These are phyloP conservation scores for Naja naja DNA, from an alignment of 2,113 vertebrate genomes.

Conservation along the genomic window DNA sequence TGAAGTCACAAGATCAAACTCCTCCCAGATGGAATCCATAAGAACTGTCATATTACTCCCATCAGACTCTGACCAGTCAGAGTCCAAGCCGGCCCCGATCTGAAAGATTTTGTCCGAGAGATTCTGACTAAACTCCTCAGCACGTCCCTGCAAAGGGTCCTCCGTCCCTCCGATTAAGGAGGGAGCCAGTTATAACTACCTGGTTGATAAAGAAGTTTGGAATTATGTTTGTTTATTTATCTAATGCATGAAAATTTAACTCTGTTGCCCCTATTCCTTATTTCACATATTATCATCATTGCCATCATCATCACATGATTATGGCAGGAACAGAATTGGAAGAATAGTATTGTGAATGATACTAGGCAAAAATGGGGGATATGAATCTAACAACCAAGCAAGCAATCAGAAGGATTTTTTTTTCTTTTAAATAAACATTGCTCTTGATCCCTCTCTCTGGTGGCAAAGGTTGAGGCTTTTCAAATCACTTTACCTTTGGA, in stretches of 20 bases:
- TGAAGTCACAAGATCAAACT: too few species aligned
- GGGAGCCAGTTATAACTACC: background rate
- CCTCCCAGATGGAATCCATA: too few species aligned
- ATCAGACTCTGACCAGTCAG: too few species aligned
- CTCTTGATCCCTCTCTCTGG: background rate
- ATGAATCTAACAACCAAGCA: background rate
- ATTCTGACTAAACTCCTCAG: too few species aligned
- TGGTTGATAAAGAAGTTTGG: background rate
- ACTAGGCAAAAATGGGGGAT: background rate
- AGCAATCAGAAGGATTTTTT: background rate
- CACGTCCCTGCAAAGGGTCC: too few species aligned
- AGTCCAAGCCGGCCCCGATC: too few species aligned
- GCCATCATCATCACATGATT: background rate
- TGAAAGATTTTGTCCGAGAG: too few species aligned
- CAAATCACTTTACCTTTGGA: background rate
- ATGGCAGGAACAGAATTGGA: background rate
- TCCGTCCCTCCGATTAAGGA: too few species aligned
- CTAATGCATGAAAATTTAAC: background rate
- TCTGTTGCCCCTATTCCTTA: background rate
- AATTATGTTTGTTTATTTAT: background rate
- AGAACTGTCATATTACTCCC: too few species aligned
- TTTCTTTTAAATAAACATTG: background rate
- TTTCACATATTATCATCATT: background rate
- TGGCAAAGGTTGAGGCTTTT: background rate
- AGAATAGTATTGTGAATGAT: background rate